Conservation (phyloP, 1,140 invertebrate species). For the Zaprionus kolodkinae region DNA sequence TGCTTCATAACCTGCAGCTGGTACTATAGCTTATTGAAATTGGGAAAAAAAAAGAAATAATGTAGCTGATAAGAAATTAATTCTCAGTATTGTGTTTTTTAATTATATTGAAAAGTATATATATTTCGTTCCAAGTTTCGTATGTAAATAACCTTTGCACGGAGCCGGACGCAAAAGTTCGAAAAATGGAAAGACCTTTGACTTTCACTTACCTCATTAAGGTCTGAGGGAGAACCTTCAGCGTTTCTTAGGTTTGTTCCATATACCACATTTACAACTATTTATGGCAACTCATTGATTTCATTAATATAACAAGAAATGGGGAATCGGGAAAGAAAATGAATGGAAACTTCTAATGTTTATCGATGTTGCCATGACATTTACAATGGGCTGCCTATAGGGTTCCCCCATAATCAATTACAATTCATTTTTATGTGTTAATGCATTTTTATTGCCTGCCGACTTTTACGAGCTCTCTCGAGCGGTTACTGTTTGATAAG, state of each 20-base stretch:
- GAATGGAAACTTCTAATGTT: constrained; percentile 10
- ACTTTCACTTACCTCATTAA: not conserved
- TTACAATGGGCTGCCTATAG: not conserved
- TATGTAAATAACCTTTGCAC: not conserved
- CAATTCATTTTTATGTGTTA: constrained; percentile 19
- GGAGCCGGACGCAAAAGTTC: not conserved
- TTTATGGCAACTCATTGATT: constrained; percentile 59
- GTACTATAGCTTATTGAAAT: too few species aligned
- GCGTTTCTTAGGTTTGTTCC: not conserved
- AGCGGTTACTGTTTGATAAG: constrained; percentile 2
- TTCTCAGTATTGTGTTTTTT: not conserved
- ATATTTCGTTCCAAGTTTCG: not conserved
- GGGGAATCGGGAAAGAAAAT: not conserved
- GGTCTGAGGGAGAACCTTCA: not conserved
- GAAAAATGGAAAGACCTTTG: not conserved
- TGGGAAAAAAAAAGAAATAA: too few species aligned
- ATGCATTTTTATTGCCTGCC: constrained; percentile 21
- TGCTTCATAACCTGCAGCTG: too few species aligned
- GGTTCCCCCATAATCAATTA: constrained; percentile 26
- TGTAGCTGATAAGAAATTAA: not conserved
- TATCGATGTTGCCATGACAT: constrained; percentile 45
- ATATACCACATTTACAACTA: constrained; percentile 5
- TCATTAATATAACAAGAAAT: constrained; percentile 36
- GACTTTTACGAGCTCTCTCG: constrained; percentile 14
- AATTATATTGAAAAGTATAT: not conserved